These are phyloP conservation scores for Anastrepha ludens DNA, from an alignment of 1,140 invertebrate species.

Conservation along the genomic window DNA sequence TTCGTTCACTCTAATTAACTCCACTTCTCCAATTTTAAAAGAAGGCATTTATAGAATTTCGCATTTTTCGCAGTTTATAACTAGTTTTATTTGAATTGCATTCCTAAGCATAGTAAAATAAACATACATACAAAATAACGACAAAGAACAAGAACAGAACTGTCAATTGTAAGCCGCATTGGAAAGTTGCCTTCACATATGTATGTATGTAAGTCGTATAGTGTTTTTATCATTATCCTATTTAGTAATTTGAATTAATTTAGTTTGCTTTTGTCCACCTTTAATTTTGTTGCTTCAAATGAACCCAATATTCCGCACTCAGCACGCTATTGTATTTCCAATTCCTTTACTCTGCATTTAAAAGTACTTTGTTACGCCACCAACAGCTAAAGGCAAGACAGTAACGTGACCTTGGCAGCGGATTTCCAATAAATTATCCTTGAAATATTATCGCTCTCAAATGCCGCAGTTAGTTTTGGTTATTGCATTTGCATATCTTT, in stretches of 20 bases:
- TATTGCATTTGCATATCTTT: background rate
- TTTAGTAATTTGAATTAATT: constrained; percentile 34
- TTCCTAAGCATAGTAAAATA: constrained; percentile 50
- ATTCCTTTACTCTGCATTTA: background rate
- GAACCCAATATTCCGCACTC: constrained; percentile 10
- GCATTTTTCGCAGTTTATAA: constrained; percentile 34
- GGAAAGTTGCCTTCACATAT: constrained; percentile 45
- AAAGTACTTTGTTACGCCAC: background rate
- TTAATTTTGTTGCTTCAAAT: background rate
- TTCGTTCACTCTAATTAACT: background rate
- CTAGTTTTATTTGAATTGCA: constrained; percentile 52
- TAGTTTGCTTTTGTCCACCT: constrained; percentile 5
- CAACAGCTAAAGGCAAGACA: background rate
- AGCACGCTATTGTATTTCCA: constrained; percentile 22
- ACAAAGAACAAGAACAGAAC: constrained; percentile 45
- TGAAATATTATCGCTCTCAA: background rate
- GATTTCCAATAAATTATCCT: background rate
- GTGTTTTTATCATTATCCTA: constrained; percentile 43
- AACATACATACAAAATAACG: constrained; percentile 45
- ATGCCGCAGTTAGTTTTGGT: background rate
- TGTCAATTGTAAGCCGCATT: constrained; percentile 33
- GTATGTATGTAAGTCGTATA: constrained; percentile 45
- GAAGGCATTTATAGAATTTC: constrained; percentile 21
- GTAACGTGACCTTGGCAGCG: background rate
- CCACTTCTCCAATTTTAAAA: background rate